A percentile compares a stretch with the other conserved stretches of the same genome.
These are phyloP conservation scores for Allophyes oxyacanthae DNA, from an alignment of 2,888 invertebrate species.

Conservation along the genomic window DNA sequence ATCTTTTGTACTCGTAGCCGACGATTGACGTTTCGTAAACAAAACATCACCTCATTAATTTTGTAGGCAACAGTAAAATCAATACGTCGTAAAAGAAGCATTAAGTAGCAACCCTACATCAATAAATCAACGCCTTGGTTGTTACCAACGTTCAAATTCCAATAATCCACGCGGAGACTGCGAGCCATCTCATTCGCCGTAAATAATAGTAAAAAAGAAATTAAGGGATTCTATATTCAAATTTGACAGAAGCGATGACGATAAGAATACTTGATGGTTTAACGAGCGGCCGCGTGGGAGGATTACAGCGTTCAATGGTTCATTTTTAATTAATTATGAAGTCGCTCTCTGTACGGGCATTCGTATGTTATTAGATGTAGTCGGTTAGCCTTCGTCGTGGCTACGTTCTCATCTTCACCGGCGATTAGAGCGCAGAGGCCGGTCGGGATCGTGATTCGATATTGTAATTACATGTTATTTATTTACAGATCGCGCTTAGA, in stretches of 20 bases:
- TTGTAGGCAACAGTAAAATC: slow-evolving; percentile 76
- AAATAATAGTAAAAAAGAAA: slow-evolving; percentile 83
- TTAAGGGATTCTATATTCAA: slow-evolving; percentile 83
- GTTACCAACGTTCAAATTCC: slow-evolving; percentile 82
- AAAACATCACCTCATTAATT: slow-evolving; percentile 72
- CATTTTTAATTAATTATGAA: slow-evolving; percentile 84
- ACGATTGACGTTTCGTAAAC: slow-evolving; percentile 59
- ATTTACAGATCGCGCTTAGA: slow-evolving; percentile 77
- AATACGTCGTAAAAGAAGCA: slow-evolving; percentile 81
- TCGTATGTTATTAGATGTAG: slow-evolving; percentile 73
- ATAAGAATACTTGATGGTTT: slow-evolving; percentile 84
- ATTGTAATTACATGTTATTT: slow-evolving; percentile 86
- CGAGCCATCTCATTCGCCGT: slow-evolving; percentile 73
- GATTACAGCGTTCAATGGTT: slow-evolving; percentile 78
- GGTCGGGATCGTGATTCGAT: slow-evolving; percentile 83
- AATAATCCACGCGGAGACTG: slow-evolving; percentile 78
- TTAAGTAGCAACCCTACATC: slow-evolving; percentile 82
- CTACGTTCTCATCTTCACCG: slow-evolving; percentile 78
- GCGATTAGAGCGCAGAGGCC: slow-evolving; percentile 79
- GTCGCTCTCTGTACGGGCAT: slow-evolving; percentile 66
- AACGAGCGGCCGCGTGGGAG: slow-evolving; percentile 83
- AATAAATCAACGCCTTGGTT: slow-evolving; percentile 82
- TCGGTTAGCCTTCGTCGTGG: slow-evolving; percentile 73
- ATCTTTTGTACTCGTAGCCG: slow-evolving; percentile 35
- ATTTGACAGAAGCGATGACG: slow-evolving; percentile 86